Evolutionary conservation across 2,888 invertebrate genomes (phyloP), one percentile per base, ranked within the genome.

Genomic region (Dioctria rufipes): DNA sequence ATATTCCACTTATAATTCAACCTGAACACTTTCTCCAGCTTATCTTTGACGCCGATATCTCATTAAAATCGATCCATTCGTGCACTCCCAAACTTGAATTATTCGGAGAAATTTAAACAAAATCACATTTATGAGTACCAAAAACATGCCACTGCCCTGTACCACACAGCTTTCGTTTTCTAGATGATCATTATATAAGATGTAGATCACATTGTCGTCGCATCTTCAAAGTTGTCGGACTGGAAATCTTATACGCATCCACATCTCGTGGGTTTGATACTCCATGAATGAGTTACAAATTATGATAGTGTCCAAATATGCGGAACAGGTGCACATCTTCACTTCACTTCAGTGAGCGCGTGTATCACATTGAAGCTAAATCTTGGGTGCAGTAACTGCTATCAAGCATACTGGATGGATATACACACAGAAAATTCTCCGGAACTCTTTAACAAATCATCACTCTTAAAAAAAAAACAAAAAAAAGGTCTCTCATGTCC

Each of bases 141-240:
- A 46, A 46, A 51, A 51, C 71, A 40, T 43, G 69, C 69, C 43
- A 43, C n/a, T 43, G 43, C 69, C 8, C 51, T 46, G 51, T 51
- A 39, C 39, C 11, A 51, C 58, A 39, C 8, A 37, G 61, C 75
- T 75, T 75, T 75, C 75, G 75, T 49, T 75, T 58, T 75, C 75
- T 75, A 43, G 75, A 75, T 60, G 25, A 60, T 25, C 37, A 9
- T 75, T 75, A 46, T 43, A 13, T 61, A 75, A 75, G 43, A 75
- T 43, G 43, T 75, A 40, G 71, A 75, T 75, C 75, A 75, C 25
- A 25, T 25, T 25, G 25, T 61, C 49, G 58, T 75, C 75, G 37
- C 60, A 60, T 60, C 60, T 60, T 6, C 5, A 25, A 11, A 60
- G 60, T 25, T n/a, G 5, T 65, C 65, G n/a, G 6, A 39, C 43